A percentile compares a stretch with the other conserved stretches of the same genome.
Conservation (phyloP, 2,113 vertebrate genomes). For the Takifugu bimaculatus region DNA sequence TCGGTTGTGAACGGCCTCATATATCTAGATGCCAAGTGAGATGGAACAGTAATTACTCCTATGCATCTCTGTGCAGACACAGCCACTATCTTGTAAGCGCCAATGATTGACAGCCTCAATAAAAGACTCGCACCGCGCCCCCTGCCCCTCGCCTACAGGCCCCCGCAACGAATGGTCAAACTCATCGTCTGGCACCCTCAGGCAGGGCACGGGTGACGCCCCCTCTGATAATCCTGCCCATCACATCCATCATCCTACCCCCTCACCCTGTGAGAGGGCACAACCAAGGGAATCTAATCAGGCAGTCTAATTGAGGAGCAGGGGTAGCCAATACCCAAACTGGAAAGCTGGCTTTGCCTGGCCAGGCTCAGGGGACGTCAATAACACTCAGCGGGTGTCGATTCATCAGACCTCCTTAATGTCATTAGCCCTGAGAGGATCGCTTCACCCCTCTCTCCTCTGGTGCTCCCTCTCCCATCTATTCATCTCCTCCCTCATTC, state of each 20-base stretch:
- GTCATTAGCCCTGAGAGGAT: slow-evolving; percentile 78
- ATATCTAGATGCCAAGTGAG: slow-evolving; percentile 66
- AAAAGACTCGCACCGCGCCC: slow-evolving; percentile 54
- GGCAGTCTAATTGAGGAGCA: slow-evolving; percentile 78
- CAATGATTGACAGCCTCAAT: slow-evolving; percentile 78
- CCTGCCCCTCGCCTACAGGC: slow-evolving; percentile 55
- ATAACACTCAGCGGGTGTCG: slow-evolving; percentile 76
- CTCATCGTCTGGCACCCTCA: slow-evolving; percentile 60
- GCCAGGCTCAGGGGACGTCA: slow-evolving; percentile 61
- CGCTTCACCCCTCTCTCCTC: slow-evolving; percentile 51
- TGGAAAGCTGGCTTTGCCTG: slow-evolving; percentile 58
- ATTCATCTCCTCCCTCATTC: slow-evolving; percentile 55
- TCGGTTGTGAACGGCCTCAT: slow-evolving; percentile 58
- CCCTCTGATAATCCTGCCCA: slow-evolving; percentile 61
- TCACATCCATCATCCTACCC: slow-evolving; percentile 75
- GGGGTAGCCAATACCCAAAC: slow-evolving; percentile 55
- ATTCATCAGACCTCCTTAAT: slow-evolving; percentile 77
- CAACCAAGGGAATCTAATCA: slow-evolving; percentile 77
- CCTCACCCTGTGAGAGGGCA: slow-evolving; percentile 69
- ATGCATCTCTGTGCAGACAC: slow-evolving; percentile 54
- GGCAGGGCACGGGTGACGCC: slow-evolving; percentile 63
- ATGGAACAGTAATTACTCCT: slow-evolving; percentile 72
- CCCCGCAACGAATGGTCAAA: slow-evolving; percentile 60
- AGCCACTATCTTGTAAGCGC: slow-evolving; percentile 61
- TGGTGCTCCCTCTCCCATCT: slow-evolving; percentile 25